Conservation (phyloP, 1,140 invertebrate genomes). For the Drosophila nebulosa region DNA sequence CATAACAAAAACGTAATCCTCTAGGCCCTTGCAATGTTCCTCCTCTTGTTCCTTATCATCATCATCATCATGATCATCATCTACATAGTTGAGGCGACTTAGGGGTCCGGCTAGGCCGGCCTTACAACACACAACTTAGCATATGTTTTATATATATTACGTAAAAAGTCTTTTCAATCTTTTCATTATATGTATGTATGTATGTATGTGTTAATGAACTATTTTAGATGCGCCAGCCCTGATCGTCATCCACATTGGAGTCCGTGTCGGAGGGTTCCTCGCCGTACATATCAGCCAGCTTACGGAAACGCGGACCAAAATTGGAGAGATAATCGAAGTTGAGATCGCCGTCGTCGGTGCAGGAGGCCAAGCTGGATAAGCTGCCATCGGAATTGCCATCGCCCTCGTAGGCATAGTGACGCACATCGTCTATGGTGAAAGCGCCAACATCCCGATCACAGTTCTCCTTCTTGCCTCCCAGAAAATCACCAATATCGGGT, state of each 20-base stretch:
- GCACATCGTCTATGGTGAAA: conserved; percentile 95
- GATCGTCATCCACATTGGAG: conserved; percentile 80
- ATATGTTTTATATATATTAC: conserved; percentile 21
- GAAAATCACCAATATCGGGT: conserved; percentile 94
- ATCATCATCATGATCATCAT: background rate
- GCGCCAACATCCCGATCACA: conserved; percentile 95
- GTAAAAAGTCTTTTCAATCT: conserved; percentile 69
- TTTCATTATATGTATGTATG: conserved; percentile 20
- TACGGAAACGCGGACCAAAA: conserved; percentile 97
- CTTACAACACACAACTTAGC: conserved; percentile 44
- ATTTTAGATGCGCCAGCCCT: conserved; percentile 78
- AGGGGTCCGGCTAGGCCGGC: conserved; percentile 51
- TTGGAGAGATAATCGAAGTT: conserved; percentile 98
- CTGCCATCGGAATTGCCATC: conserved; percentile 96
- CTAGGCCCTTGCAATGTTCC: conserved; percentile 61
- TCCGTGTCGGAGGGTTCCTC: conserved; percentile 90
- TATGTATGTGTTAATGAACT: background rate
- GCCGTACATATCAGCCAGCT: conserved; percentile 98
- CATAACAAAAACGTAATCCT: conserved; percentile 50
- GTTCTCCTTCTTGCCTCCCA: conserved; percentile 93
- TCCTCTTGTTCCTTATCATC: conserved; percentile 3
- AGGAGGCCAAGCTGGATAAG: conserved; percentile 94
- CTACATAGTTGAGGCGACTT: conserved; percentile 21
- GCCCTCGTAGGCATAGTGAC: conserved; percentile 98
- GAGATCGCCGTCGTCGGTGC: conserved; percentile 95